A percentile compares a stretch with the other conserved stretches of the same genome.
These are phyloP conservation scores for Adrianichthys oophorus DNA, from an alignment of 2,797 vertebrate genomes.

Conservation along the genomic window DNA sequence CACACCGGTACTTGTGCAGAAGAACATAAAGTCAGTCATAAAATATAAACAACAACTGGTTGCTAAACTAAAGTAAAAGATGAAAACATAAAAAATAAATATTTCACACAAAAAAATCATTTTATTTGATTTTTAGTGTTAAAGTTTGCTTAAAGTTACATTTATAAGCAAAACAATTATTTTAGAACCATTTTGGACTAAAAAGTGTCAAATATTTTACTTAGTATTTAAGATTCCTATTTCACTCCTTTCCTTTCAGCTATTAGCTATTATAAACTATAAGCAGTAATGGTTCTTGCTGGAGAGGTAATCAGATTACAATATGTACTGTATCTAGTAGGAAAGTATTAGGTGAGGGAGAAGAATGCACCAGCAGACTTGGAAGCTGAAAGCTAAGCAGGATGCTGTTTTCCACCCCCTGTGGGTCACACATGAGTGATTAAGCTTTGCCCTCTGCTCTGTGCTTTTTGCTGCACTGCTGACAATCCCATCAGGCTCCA, in stretches of 20 bases:
- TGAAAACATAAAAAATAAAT: neutral
- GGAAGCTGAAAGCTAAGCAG: conserved; percentile 25
- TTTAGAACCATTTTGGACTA: too few relatives aligned
- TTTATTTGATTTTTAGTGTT: too few relatives aligned
- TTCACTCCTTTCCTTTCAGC: too few relatives aligned
- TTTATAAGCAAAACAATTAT: too few relatives aligned
- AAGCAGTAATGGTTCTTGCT: neutral
- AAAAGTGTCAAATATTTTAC: too few relatives aligned
- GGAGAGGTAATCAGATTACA: neutral
- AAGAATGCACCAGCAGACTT: conserved; percentile 18
- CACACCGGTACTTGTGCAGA: too few relatives aligned
- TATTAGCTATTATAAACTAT: too few relatives aligned
- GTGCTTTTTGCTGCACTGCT: conserved; percentile 9
- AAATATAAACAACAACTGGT: too few relatives aligned
- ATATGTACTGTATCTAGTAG: neutral
- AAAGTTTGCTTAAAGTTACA: too few relatives aligned
- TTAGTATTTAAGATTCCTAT: too few relatives aligned
- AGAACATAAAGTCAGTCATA: too few relatives aligned
- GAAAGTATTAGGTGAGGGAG: neutral
- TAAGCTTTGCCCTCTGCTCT: conserved; percentile 24
- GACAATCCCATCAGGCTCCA: conserved; percentile 12
- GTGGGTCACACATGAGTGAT: conserved; percentile 33
- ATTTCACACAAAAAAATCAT: neutral
- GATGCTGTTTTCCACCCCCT: conserved; percentile 31
- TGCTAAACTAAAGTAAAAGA: neutral